Evolutionary conservation across 2,113 vertebrate species (phyloP).

Genomic region (Syngnathus floridae): DNA sequence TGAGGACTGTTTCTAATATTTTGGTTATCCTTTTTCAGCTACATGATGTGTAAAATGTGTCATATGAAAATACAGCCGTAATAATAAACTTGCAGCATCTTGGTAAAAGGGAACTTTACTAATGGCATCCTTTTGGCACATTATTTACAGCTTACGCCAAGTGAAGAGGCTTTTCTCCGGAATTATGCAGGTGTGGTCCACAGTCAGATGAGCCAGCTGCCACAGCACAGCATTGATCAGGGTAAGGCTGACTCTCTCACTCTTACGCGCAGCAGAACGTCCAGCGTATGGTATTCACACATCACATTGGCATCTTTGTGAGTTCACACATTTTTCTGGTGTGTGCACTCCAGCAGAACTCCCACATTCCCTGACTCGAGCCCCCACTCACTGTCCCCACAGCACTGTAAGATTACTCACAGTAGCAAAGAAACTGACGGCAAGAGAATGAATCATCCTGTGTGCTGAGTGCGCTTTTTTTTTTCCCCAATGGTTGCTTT

Average conservation of each 20-base stretch:
- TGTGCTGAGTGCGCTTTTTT: background rate
- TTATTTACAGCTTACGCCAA: slow-evolving; percentile 81
- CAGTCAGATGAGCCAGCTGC: slow-evolving; percentile 96
- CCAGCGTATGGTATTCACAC: background rate
- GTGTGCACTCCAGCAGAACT: slow-evolving; percentile 10
- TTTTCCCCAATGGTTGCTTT: background rate
- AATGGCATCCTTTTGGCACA: background rate
- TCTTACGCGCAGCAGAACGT: background rate
- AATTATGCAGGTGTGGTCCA: slow-evolving; percentile 91
- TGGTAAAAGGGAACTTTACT: background rate
- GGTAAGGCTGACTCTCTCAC: slow-evolving; percentile 68
- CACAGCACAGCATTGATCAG: slow-evolving; percentile 96
- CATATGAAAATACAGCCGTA: too few species aligned
- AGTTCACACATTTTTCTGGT: slow-evolving; percentile 6
- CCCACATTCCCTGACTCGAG: slow-evolving; percentile 15
- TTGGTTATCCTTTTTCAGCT: background rate
- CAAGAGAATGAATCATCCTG: slow-evolving; percentile 37
- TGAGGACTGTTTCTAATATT: background rate
- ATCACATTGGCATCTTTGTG: background rate
- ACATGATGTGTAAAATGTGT: background rate
- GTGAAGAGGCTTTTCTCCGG: slow-evolving; percentile 93
- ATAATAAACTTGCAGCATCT: background rate
- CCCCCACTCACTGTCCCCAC: slow-evolving; percentile 24
- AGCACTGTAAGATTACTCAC: slow-evolving; percentile 36
- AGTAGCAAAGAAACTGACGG: slow-evolving; percentile 22